Percentiles rank a stretch among this genome's conserved stretches.
Evolutionary conservation across 2,113 vertebrate species (phyloP).

Genomic region (Mus pahari): DNA sequence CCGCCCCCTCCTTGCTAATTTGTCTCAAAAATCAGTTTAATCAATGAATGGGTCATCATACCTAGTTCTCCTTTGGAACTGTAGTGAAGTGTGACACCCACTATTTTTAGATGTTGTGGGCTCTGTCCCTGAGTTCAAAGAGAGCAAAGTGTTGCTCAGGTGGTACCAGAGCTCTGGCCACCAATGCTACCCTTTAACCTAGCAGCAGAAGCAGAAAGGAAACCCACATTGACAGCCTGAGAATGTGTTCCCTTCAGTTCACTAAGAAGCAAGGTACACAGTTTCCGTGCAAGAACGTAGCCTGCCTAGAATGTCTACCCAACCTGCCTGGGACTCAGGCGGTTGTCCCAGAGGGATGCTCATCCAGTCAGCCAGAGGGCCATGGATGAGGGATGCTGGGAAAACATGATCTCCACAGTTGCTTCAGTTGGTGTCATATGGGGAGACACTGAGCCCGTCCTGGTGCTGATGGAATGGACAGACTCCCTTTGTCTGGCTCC

Average conservation of each 20-base stretch:
- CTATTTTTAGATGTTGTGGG: background rate
- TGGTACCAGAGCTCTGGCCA: too few relatives aligned
- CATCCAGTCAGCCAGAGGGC: rapidly evolving
- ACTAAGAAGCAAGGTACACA: background rate
- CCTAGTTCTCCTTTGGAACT: background rate
- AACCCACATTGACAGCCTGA: rapidly evolving
- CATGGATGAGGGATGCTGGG: background rate
- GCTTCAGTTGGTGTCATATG: background rate
- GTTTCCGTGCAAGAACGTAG: background rate
- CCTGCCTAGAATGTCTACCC: rapidly evolving
- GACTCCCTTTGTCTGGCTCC: too few relatives aligned
- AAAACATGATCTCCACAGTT: too few relatives aligned
- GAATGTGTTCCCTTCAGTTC: background rate
- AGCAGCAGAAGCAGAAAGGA: background rate
- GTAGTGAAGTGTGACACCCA: background rate
- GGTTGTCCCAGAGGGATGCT: background rate
- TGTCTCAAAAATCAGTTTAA: background rate
- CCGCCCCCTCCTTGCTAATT: background rate
- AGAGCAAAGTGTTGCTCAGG: rapidly evolving
- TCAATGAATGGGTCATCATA: too few relatives aligned
- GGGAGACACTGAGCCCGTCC: background rate
- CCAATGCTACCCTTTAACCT: rapidly evolving
- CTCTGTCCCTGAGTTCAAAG: background rate
- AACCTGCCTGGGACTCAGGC: too few relatives aligned
- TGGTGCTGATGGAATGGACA: too few relatives aligned